A percentile compares a stretch with the other conserved stretches of the same genome.
These are phyloP conservation scores for Drosophila arizonae DNA, from an alignment of 1,140 invertebrate genomes.

Conservation along the genomic window DNA sequence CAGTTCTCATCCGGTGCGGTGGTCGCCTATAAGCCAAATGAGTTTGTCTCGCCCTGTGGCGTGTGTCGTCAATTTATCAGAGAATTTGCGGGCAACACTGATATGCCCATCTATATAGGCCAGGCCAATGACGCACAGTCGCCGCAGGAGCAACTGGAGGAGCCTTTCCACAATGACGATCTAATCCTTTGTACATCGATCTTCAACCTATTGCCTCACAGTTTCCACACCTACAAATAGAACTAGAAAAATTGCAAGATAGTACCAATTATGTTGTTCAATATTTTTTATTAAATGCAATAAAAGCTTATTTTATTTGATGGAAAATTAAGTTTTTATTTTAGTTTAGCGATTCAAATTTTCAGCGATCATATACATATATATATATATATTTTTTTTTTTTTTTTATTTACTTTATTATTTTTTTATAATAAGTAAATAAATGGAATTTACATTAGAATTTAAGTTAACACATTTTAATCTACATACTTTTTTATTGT, in stretches of 20 bases:
- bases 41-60: constrained; percentile 93
- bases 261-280: neutral
- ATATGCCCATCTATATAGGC: constrained; percentile 88
- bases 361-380: too few relatives aligned
- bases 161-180: constrained; percentile 46
- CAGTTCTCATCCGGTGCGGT: constrained; percentile 91
- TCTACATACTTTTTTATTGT: too few relatives aligned
- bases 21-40: constrained; percentile 86
- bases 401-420: too few relatives aligned
- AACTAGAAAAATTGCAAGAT: constrained; percentile 1
- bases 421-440: too few relatives aligned
- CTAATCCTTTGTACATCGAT: constrained; percentile 86
- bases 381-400: too few relatives aligned
- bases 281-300: neutral
- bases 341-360: too few relatives aligned
- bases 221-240: constrained; percentile 70
- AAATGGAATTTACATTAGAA: too few relatives aligned
- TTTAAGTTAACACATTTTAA: too few relatives aligned
- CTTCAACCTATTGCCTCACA: constrained; percentile 85
- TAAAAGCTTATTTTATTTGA: neutral
- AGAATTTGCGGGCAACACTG: constrained; percentile 87
- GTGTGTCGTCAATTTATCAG: constrained; percentile 93
- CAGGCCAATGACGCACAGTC: constrained; percentile 85
- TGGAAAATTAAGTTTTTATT: too few relatives aligned
- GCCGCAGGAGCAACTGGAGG: constrained; percentile 62